Base-by-base conservation (phyloP, 30 jellyfish, hydroid and myxozoan species). In the Hydractinia symbiolongicarpus region DNA sequence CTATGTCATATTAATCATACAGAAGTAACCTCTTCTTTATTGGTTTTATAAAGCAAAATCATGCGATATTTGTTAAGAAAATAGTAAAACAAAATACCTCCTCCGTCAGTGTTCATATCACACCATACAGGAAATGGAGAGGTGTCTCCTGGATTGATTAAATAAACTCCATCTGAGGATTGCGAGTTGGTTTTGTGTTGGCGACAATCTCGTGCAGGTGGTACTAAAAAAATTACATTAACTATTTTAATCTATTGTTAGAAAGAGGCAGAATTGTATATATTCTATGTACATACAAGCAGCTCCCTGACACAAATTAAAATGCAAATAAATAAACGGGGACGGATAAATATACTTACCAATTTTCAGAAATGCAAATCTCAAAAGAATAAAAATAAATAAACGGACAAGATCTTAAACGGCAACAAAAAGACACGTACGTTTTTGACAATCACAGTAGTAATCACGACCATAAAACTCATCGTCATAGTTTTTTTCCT, bases 71-170 rank as follows among this genome's bases (percentile, higher is more conserved):
- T 16, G 1, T 58, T 3, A 58, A 13, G 3, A 11, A 58, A 11
- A 51, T n/a, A 1, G 40, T 6, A 7, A 64, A 64, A 6, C 16
- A 6, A 2, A 44, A 64, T 7, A 64, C 74, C 74, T 64, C 74
- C 74, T n/a, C 74, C 74, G 9, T 64, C 74, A 7, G 74, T 64
- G 74, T 64, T 64, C 74, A 64, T 64, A 13, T 64, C 74, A 13
- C 74, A 64, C 52, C 40, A 64, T 44, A 64, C 74, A 6, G 74
- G 74, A 13, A 64, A 64, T 7, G 74, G 74, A 8, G 74, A 6
- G 16, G 8, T 51, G 40, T 64, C 74, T 13, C 9, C 17, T 64
- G 74, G 74, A 13, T 64, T 64, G 7, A 64, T 51, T 51, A 64
- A 64, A 51, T 64, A 64, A 64, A 64, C 74, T 44, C 74, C 74